Percentiles rank a stretch among this genome's conserved stretches.
Evolutionary conservation across 2,797 vertebrate species (phyloP).

Genomic region (Spinus olivaceus): DNA sequence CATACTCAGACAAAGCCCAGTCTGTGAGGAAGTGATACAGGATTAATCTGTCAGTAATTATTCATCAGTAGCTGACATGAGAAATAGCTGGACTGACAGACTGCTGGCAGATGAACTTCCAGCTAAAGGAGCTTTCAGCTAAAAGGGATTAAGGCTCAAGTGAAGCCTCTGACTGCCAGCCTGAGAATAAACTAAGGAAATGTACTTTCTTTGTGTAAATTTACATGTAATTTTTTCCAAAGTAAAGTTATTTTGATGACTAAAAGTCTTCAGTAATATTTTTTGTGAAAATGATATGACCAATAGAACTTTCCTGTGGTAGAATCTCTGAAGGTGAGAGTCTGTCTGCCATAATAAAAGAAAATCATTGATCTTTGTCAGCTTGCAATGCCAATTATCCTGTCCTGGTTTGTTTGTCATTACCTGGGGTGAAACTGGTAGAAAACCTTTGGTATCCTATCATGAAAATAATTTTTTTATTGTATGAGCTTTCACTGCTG

Average conservation of each 20-base stretch:
- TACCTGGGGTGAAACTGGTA: not conserved
- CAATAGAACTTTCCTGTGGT: not conserved
- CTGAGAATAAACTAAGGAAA: slow-evolving; percentile 9
- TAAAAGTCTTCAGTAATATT: not conserved
- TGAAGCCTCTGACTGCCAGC: slow-evolving; percentile 5
- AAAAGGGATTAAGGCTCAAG: slow-evolving; percentile 39
- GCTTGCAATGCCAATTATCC: not conserved
- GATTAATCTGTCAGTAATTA: slow-evolving; percentile 67
- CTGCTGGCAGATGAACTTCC: slow-evolving; percentile 24
- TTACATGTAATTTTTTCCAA: not conserved
- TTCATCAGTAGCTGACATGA: slow-evolving; percentile 37
- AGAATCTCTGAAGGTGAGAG: not conserved
- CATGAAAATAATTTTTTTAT: not conserved
- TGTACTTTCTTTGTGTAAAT: not conserved
- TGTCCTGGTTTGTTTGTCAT: not conserved
- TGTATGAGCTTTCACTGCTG: not conserved
- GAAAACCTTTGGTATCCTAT: not conserved
- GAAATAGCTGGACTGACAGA: slow-evolving; percentile 42
- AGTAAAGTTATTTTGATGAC: not conserved
- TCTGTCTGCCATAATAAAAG: not conserved
- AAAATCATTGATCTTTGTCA: not conserved
- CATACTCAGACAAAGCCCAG: slow-evolving; percentile 42
- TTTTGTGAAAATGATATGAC: not conserved
- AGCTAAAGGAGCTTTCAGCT: slow-evolving; percentile 46
- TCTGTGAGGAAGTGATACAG: not conserved